Evolutionary conservation across 2,797 vertebrate genomes (phyloP), one percentile per base, ranked within the genome.

Genomic region (Arremon aurantiirostris): DNA sequence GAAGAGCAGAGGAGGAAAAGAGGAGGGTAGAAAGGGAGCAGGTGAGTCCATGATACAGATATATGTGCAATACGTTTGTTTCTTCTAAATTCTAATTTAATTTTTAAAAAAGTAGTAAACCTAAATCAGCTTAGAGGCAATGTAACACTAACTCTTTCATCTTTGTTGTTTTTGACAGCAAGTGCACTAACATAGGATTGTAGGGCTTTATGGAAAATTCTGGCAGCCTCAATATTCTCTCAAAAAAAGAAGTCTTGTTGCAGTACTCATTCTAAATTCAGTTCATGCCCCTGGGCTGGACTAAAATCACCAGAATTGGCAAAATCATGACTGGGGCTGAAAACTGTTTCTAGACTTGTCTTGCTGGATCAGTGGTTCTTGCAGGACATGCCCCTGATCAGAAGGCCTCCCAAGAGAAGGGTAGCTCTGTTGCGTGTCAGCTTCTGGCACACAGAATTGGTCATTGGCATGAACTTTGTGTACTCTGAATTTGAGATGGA

Each of bases 21-120:
- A 98, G 99, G 63, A 98, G 99, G 90, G 99, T 98, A 22, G 99
- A 99, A 82, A 98, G 99, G 34, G 99, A 99, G 89, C 99, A 99
- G 99, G 99, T 99, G 63, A 95, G 97, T 90, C 84, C 55, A 12
- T 68, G 78, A 59, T 86, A 32, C 50, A 41, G 64, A 77, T 89
- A 19, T 12, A 68, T 37, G 14, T 12, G 3, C 47, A 59, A 44
- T 78, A 88, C 4, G 8, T 56, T 50, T 30, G 23, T 81, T 70
- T 57, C 61, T 59, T 71, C 35, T 61, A 79, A 89, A 64, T 76
- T 92, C 63, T 82, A 34, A 66, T 86, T 41, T 70, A 14, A 32
- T 87, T 94, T 90, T 83, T 46, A 3, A 4, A 34, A 64, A 93
- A 91, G 37, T 23, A 89, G 30, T 82, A 73, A 64, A 28, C 65